phyloP scores from a whole-genome alignment of 2,113 vertebrate species.

The Rattus rattus region DNA sequence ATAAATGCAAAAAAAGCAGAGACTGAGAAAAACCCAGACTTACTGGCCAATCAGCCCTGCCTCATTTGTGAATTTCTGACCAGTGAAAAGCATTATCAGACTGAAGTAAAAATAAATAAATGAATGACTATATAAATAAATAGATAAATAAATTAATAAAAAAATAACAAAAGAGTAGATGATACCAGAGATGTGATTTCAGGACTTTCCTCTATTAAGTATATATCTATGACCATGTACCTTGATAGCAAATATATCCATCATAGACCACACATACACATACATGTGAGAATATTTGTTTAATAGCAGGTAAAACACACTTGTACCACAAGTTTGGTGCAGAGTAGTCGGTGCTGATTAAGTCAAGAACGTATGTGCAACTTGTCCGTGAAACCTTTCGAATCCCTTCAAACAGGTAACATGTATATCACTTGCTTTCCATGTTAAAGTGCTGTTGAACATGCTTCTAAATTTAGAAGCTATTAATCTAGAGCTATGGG shows the following conservation, averaged over 20 bases:
- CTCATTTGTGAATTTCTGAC: background rate
- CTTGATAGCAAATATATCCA: no score
- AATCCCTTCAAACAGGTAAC: background rate
- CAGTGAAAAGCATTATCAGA: background rate
- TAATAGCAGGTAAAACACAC: background rate
- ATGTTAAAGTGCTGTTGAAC: background rate
- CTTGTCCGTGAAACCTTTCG: background rate
- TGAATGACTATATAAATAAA: background rate
- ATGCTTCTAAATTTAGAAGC: no score
- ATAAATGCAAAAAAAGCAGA: background rate
- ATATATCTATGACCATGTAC: no score
- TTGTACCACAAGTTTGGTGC: background rate
- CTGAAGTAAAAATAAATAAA: background rate
- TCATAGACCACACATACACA: accelerated
- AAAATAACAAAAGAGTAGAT: background rate
- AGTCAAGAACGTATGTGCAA: no score
- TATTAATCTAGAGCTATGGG: background rate
- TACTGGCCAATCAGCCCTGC: background rate
- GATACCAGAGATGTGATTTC: background rate
- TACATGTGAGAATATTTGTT: background rate
- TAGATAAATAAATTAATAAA: background rate
- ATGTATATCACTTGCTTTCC: background rate
- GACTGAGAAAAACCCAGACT: no score
- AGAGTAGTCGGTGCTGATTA: background rate
- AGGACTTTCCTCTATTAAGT: no score